A percentile compares a stretch with the other conserved stretches of the same genome.
Conservation (phyloP, 2,888 invertebrate species). For the Parthenolecanium corni region DNA sequence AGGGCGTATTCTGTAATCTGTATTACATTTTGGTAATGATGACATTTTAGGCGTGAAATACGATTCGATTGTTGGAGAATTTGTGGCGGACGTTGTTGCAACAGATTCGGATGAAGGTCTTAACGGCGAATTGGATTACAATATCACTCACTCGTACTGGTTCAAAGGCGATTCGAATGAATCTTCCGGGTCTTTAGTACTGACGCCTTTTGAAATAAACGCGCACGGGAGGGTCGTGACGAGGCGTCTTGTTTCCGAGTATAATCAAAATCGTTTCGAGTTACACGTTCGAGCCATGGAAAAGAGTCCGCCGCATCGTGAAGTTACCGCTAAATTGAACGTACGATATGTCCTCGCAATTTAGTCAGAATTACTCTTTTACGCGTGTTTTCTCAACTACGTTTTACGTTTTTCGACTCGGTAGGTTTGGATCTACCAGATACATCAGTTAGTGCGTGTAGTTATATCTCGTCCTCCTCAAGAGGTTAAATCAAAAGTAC, state of each 20-base stretch:
- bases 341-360: constrained; percentile 46
- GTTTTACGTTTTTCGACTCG: not conserved
- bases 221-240: constrained; percentile 60
- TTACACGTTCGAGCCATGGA: constrained; percentile 75
- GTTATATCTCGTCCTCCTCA: constrained; percentile 71
- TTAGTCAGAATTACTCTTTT: constrained; percentile 15
- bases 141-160: constrained; percentile 67
- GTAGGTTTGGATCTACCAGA: constrained; percentile 82
- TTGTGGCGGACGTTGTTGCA: constrained; percentile 62
- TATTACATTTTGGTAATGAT: not conserved
- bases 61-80: constrained; percentile 57
- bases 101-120: constrained; percentile 69
- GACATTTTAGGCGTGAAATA: constrained; percentile 44
- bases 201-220: constrained; percentile 68
- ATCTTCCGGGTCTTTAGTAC: constrained; percentile 74
- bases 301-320: constrained; percentile 61
- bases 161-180: constrained; percentile 54
- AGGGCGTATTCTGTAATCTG: not conserved
- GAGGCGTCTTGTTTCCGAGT: constrained; percentile 72
- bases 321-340: constrained; percentile 62
- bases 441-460: constrained; percentile 67
- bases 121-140: constrained; percentile 71
- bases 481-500: constrained; percentile 57
- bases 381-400: not conserved
- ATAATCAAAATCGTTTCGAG: constrained; percentile 76